A percentile compares a stretch with the other conserved stretches of the same genome.
These are phyloP conservation scores for Eristalis intricaria DNA, from an alignment of 2,888 invertebrate species.

Conservation along the genomic window DNA sequence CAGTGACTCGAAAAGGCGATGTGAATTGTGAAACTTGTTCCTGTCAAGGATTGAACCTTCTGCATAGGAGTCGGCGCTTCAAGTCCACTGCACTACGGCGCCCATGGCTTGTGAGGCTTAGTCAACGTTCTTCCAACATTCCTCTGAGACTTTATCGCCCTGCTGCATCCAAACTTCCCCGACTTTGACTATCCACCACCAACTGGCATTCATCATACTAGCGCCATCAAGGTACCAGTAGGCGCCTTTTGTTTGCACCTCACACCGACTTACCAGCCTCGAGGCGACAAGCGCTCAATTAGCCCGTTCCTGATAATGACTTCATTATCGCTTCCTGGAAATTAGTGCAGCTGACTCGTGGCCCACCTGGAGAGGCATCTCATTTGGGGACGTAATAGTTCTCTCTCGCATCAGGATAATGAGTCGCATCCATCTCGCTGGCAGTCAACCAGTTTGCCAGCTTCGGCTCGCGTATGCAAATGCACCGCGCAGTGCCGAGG, in stretches of 20 bases:
- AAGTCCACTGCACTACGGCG: no score
- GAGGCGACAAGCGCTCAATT: constrained; percentile 3
- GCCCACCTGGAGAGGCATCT: neutral
- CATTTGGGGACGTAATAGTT: constrained; percentile 4
- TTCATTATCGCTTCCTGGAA: neutral
- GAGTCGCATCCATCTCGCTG: constrained; percentile 26
- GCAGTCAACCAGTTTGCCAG: constrained; percentile 17
- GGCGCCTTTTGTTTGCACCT: neutral
- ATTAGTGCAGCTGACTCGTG: neutral
- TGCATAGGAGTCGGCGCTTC: no score
- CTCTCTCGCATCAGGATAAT: constrained; percentile 41
- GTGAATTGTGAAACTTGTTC: no score
- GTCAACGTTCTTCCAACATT: no score
- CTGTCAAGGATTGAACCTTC: no score
- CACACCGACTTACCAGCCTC: neutral
- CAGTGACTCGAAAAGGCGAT: no score
- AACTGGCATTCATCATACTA: neutral
- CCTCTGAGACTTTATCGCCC: no score
- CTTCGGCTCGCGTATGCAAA: constrained; percentile 47
- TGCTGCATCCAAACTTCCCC: no score
- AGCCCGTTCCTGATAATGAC: constrained; percentile 7
- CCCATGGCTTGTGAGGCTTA: no score
- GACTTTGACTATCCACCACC: no score
- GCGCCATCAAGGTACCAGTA: neutral
- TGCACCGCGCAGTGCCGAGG: constrained; percentile 23